Evolutionary conservation across 2,797 vertebrate species (phyloP).

Genomic region (Falco berigora): DNA sequence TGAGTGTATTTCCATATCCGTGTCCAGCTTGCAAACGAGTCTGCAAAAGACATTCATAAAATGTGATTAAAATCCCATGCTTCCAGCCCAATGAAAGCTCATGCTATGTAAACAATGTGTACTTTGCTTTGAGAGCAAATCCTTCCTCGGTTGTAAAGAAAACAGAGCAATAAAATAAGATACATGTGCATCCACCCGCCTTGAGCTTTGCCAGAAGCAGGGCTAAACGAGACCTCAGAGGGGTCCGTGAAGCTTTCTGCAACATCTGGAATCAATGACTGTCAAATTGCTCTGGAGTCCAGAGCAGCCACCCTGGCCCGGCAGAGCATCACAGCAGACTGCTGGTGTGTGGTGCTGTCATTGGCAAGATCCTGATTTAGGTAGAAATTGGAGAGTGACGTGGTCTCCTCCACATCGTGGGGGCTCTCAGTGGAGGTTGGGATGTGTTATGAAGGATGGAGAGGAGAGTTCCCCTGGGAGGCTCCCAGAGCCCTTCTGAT

Average conservation of each 20-base stretch:
- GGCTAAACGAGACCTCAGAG: neutral
- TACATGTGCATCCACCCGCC: neutral
- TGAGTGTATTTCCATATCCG: constrained; percentile 81
- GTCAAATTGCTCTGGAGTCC: neutral
- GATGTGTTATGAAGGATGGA: neutral
- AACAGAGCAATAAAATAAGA: constrained; percentile 3
- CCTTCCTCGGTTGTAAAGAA: neutral
- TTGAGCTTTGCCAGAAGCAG: neutral
- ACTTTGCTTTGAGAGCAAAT: constrained; percentile 25
- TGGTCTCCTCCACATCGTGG: neutral
- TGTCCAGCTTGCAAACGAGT: constrained; percentile 89
- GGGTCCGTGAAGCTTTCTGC: neutral
- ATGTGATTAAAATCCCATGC: neutral
- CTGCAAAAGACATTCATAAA: constrained; percentile 69
- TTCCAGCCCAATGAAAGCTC: neutral
- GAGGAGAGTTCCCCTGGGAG: neutral
- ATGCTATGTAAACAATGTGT: neutral
- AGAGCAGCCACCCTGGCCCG: neutral
- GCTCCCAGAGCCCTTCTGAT: neutral
- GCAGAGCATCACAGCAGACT: neutral
- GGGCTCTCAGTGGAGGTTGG: neutral
- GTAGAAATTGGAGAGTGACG: neutral
- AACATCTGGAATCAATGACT: constrained; percentile 19
- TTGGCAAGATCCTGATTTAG: neutral
- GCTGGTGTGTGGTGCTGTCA: neutral